These are phyloP conservation scores for Accipiter virgatus DNA, from an alignment of 2,113 vertebrate genomes.

Conservation along the genomic window DNA sequence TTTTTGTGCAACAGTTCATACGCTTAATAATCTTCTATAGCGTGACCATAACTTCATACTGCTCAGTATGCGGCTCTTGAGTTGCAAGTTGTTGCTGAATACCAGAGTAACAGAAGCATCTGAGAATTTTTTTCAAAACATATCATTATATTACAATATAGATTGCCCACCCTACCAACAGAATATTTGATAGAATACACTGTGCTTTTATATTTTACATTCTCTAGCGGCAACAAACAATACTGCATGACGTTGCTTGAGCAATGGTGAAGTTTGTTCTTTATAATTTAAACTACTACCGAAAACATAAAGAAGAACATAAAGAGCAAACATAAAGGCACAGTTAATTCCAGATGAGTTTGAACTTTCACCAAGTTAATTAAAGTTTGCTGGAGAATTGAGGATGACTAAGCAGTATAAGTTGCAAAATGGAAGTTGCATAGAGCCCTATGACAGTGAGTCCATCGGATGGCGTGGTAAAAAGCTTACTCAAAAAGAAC, in stretches of 20 bases:
- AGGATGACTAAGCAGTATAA: constrained; percentile 76
- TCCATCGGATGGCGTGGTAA: constrained; percentile 72
- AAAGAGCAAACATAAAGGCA: constrained; percentile 77
- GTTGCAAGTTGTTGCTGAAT: constrained; percentile 67
- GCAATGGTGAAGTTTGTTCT: constrained; percentile 69
- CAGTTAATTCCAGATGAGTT: constrained; percentile 64
- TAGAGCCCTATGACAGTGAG: constrained; percentile 76
- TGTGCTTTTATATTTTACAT: constrained; percentile 80
- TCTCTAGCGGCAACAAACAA: constrained; percentile 70
- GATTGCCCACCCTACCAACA: constrained; percentile 40
- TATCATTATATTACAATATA: constrained; percentile 25
- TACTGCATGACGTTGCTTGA: constrained; percentile 70
- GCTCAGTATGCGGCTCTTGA: constrained; percentile 69
- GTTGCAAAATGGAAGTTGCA: constrained; percentile 76
- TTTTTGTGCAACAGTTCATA: constrained; percentile 57
- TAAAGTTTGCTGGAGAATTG: constrained; percentile 68
- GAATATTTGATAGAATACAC: constrained; percentile 63
- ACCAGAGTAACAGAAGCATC: constrained; percentile 52
- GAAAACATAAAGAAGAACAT: constrained; percentile 63
- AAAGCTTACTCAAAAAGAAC: constrained; percentile 78
- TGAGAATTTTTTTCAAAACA: constrained; percentile 52
- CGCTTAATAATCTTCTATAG: constrained; percentile 54
- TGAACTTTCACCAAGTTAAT: constrained; percentile 65
- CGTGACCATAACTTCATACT: constrained; percentile 74
- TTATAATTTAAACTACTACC: constrained; percentile 64